These are phyloP conservation scores for Nycticryphes semicollaris DNA, from an alignment of 2,113 vertebrate species.

Conservation along the genomic window DNA sequence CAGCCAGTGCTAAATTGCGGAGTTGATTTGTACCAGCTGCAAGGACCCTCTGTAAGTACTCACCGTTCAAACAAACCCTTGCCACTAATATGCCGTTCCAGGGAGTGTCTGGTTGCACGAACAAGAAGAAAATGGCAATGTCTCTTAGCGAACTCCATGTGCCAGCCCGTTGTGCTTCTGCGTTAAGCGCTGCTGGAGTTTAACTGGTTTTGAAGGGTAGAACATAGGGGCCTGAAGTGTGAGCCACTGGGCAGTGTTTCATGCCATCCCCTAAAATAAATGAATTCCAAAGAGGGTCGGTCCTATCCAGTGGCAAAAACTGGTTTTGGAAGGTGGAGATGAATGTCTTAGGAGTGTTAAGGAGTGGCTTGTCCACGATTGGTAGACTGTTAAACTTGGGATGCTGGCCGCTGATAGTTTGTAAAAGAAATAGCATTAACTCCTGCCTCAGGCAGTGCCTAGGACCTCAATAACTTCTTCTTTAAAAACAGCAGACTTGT, in stretches of 20 bases:
- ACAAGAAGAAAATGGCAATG: background rate
- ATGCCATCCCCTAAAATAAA: background rate
- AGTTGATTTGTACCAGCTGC: background rate
- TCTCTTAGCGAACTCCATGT: background rate
- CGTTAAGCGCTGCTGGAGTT: background rate
- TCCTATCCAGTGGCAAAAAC: background rate
- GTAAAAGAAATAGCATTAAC: background rate
- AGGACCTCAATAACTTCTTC: background rate
- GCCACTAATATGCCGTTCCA: background rate
- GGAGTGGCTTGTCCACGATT: background rate
- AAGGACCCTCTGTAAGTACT: background rate
- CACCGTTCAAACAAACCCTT: background rate
- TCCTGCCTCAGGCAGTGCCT: background rate
- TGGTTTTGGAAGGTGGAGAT: background rate
- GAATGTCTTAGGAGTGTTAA: background rate
- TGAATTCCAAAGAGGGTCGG: background rate
- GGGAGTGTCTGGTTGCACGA: background rate
- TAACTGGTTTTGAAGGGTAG: background rate
- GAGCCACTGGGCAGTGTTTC: background rate
- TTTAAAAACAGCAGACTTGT: background rate
- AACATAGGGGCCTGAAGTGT: background rate
- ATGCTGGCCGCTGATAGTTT: background rate
- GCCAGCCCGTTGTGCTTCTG: background rate
- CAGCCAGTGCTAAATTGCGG: background rate
- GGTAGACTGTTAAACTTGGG: background rate